A percentile compares a stretch with the other conserved stretches of the same genome.
These are phyloP conservation scores for Aleadryas rufinucha DNA, from an alignment of 2,113 vertebrate genomes.

Conservation along the genomic window DNA sequence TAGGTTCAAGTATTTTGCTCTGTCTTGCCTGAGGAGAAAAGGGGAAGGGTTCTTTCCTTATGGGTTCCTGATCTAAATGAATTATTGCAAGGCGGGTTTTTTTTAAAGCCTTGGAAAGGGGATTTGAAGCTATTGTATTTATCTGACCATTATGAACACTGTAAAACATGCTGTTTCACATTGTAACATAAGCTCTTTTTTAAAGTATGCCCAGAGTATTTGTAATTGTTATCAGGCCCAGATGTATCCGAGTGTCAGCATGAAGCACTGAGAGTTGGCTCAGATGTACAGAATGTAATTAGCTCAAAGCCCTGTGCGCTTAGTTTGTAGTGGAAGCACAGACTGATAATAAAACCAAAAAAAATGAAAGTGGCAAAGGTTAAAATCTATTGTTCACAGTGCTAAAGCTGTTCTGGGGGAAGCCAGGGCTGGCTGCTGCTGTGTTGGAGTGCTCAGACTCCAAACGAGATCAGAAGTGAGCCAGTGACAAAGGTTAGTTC, in stretches of 20 bases:
- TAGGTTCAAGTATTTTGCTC: slow-evolving; percentile 31
- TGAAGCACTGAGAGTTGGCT: slow-evolving; percentile 70
- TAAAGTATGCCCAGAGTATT: slow-evolving; percentile 74
- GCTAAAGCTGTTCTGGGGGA: slow-evolving; percentile 51
- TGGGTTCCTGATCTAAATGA: slow-evolving; percentile 63
- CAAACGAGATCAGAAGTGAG: slow-evolving; percentile 42
- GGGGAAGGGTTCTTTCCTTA: slow-evolving; percentile 42
- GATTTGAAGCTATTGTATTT: slow-evolving; percentile 69
- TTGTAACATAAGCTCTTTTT: slow-evolving; percentile 74
- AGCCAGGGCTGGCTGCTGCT: background rate
- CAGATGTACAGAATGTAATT: slow-evolving; percentile 71
- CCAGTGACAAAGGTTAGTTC: slow-evolving; percentile 43
- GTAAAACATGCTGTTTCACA: slow-evolving; percentile 74
- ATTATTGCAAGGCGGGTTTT: slow-evolving; percentile 45
- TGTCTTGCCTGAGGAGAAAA: background rate
- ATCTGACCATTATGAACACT: slow-evolving; percentile 66
- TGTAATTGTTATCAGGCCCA: slow-evolving; percentile 80
- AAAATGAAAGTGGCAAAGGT: slow-evolving; percentile 72
- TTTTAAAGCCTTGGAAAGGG: slow-evolving; percentile 13
- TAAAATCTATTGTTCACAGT: slow-evolving; percentile 62
- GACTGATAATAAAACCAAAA: slow-evolving; percentile 74
- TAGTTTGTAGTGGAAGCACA: slow-evolving; percentile 62
- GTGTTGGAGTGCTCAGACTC: slow-evolving; percentile 19
- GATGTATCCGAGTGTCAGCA: slow-evolving; percentile 75
- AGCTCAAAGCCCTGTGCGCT: slow-evolving; percentile 66